phyloP scores from a whole-genome alignment of 2,113 vertebrate genomes.

The Forbesichthys agassizii region DNA sequence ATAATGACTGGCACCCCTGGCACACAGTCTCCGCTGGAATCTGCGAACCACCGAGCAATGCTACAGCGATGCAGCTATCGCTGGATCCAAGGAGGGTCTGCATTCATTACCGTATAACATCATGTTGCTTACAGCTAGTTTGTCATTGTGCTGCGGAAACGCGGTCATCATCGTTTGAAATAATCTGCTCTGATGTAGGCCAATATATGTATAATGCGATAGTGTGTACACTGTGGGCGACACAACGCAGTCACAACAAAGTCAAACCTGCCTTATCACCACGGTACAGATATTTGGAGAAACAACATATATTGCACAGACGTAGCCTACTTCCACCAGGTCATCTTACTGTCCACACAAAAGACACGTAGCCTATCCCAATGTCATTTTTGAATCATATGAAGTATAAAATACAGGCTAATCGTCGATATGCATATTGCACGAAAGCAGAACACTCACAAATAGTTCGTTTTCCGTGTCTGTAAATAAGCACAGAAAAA shows the following conservation, averaged over 20 bases:
- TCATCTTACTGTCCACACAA: slow-evolving; percentile 60
- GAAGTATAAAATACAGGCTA: slow-evolving; percentile 40
- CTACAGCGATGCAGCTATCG: slow-evolving; percentile 41
- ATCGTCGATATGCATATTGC: slow-evolving; percentile 18
- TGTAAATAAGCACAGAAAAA: slow-evolving; percentile 46
- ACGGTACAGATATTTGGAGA: slow-evolving; percentile 21
- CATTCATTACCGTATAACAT: slow-evolving; percentile 61
- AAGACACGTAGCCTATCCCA: slow-evolving; percentile 45
- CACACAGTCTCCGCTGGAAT: slow-evolving; percentile 51
- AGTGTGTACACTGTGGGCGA: slow-evolving; percentile 38
- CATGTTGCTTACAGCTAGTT: slow-evolving; percentile 60
- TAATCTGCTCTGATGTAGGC: slow-evolving; percentile 57
- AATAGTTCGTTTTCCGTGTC: slow-evolving; percentile 30
- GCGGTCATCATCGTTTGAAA: slow-evolving; percentile 52
- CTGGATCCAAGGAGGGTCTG: slow-evolving; percentile 49
- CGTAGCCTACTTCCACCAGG: slow-evolving; percentile 47
- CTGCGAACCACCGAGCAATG: slow-evolving; percentile 29
- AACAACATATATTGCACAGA: slow-evolving; percentile 32
- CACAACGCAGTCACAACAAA: slow-evolving; percentile 42
- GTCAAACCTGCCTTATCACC: slow-evolving; percentile 41
- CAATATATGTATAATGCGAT: slow-evolving; percentile 25
- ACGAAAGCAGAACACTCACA: slow-evolving; percentile 3
- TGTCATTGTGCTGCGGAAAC: slow-evolving; percentile 63
- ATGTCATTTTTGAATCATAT: slow-evolving; percentile 38
- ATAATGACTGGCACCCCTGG: slow-evolving; percentile 44